Percentiles rank a stretch among this genome's conserved stretches.
These are phyloP conservation scores for Capitella teleta DNA, from an alignment of 1,140 invertebrate genomes.

Conservation along the genomic window DNA sequence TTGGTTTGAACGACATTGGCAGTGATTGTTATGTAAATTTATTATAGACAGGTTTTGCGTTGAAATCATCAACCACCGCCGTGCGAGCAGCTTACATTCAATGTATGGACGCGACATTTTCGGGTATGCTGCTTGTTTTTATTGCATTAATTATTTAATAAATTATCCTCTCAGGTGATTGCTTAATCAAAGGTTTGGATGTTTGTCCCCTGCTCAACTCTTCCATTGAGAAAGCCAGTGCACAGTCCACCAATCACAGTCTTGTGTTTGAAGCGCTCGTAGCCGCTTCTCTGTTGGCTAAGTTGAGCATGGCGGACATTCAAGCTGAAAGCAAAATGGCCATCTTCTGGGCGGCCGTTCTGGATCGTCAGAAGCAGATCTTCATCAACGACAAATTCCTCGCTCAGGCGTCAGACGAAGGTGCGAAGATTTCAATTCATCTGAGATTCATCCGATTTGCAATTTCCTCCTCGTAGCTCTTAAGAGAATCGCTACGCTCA, in stretches of 20 bases:
- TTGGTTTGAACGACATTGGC: too few relatives aligned
- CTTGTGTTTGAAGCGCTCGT: slow-evolving; percentile 67
- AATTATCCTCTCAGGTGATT: slow-evolving; percentile 41
- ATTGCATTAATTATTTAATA: too few relatives aligned
- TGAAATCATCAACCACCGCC: slow-evolving; percentile 64
- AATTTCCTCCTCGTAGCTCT: slow-evolving; percentile 33
- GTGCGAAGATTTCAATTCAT: too few relatives aligned
- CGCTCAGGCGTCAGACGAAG: slow-evolving; percentile 55
- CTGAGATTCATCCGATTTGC: too few relatives aligned
- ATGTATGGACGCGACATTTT: slow-evolving; percentile 54
- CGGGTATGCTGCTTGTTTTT: too few relatives aligned
- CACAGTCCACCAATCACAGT: slow-evolving; percentile 50
- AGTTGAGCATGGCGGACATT: slow-evolving; percentile 48
- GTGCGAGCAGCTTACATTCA: slow-evolving; percentile 68
- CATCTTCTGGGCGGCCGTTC: slow-evolving; percentile 56
- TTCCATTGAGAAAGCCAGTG: slow-evolving; percentile 57
- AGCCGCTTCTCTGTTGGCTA: slow-evolving; percentile 61
- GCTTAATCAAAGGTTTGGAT: slow-evolving; percentile 41
- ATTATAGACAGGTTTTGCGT: slow-evolving; percentile 33
- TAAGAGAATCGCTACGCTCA: slow-evolving; percentile 46
- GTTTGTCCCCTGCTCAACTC: slow-evolving; percentile 53
- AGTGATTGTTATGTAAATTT: too few relatives aligned
- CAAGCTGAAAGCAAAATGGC: slow-evolving; percentile 44
- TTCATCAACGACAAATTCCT: slow-evolving; percentile 60
- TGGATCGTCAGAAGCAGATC: slow-evolving; percentile 61